These are phyloP conservation scores for Cistogaster globosa DNA, from an alignment of 2,888 invertebrate species.

Conservation along the genomic window DNA sequence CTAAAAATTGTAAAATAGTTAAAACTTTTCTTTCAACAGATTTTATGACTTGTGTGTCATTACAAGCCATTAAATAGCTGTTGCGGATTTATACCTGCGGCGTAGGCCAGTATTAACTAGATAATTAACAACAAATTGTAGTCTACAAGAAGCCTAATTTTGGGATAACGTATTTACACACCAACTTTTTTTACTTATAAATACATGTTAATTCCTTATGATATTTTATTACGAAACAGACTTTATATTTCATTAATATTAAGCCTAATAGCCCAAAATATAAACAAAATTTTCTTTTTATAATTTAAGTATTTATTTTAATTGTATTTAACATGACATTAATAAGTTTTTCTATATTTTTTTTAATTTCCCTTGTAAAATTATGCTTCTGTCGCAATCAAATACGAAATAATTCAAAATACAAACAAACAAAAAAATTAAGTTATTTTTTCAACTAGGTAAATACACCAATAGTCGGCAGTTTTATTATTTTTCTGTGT, in stretches of 20 bases:
- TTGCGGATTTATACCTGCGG: constrained; percentile 93
- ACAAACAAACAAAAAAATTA: no score
- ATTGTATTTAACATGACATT: constrained; percentile 68
- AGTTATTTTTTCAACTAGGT: constrained; percentile 43
- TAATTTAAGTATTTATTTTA: constrained; percentile 34
- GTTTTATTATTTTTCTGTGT: no score
- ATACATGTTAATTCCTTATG: no score
- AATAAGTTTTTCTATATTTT: constrained; percentile 66
- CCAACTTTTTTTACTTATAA: no score
- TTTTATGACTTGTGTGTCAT: constrained; percentile 89
- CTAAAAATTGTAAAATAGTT: not conserved
- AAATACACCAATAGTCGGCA: no score
- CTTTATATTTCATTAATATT: no score
- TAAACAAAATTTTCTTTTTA: not conserved
- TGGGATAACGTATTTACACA: no score
- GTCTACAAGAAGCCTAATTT: no score
- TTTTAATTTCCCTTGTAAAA: constrained; percentile 71
- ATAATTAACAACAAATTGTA: no score
- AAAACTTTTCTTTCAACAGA: constrained; percentile 69
- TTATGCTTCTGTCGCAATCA: constrained; percentile 64
- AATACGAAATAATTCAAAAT: constrained; percentile 67
- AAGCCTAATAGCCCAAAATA: no score
- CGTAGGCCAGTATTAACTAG: no score
- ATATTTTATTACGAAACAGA: not conserved
- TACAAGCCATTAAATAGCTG: constrained; percentile 92